phyloP scores from a whole-genome alignment of 2,888 invertebrate species.

The Rotaria socialis region DNA sequence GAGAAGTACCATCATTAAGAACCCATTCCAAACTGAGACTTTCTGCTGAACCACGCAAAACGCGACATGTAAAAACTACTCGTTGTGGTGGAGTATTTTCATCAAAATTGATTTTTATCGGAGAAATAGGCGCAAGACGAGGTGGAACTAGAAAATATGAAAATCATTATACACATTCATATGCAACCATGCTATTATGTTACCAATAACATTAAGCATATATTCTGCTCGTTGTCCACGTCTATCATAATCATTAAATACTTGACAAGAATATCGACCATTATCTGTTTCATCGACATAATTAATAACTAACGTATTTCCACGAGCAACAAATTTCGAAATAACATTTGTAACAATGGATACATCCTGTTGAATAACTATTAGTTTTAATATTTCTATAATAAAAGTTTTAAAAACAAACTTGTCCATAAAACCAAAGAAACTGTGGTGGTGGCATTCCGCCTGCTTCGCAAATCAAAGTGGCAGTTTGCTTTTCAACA shows the following conservation, averaged over 20 bases:
- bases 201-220: slow-evolving; percentile 31
- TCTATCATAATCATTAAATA: slow-evolving; percentile 35
- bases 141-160: neutral
- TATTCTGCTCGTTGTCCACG: slow-evolving; percentile 16
- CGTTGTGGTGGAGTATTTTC: neutral
- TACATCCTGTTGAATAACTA: neutral
- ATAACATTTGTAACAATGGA: neutral
- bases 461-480: slow-evolving; percentile 28
- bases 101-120: neutral
- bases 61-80: neutral
- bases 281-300: slow-evolving; percentile 34
- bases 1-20: neutral
- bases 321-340: slow-evolving; percentile 6
- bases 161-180: too few species aligned
- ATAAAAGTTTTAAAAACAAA: neutral
- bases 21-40: neutral
- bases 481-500: slow-evolving; percentile 17
- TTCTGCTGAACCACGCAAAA: slow-evolving; percentile 24
- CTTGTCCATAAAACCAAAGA: slow-evolving; percentile 22
- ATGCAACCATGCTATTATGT: too few species aligned
- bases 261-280: slow-evolving; percentile 10
- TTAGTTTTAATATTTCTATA: too few species aligned
- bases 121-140: neutral
- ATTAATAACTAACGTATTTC: slow-evolving; percentile 24
- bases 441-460: slow-evolving; percentile 23